Base-by-base conservation (phyloP, 2,797 vertebrate species). In the Podargus strigoides region DNA sequence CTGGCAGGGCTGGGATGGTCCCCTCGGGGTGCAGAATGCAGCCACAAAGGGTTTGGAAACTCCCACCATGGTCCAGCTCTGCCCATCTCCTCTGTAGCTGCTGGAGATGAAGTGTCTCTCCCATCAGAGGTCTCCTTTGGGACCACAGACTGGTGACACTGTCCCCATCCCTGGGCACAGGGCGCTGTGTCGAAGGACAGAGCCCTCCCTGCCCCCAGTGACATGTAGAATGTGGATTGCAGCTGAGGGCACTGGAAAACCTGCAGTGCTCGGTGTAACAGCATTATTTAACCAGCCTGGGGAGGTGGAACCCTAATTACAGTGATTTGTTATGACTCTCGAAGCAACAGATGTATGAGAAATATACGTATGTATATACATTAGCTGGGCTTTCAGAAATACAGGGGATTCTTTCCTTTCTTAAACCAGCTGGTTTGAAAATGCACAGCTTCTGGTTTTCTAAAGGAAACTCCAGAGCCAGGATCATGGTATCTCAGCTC, bases 61-160 rank as follows among this genome's bases (percentile, higher is more conserved):
- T 30, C 52, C 69, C 67, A 12, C 3, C 3, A 0, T 0, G 8
- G 22, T 28, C 75, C 76, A 22, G 77, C 63, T 36, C n/a, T 63
- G 63, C 22, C 39, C 47, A 4, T 1, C 27, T 24, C 14, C 34
- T 50, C 46, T 0, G 3, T 6, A 34, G 32, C 49, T 0, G 0
- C 58, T 14, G 37, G 58, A 44, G 41, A 18, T 1, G 14, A n/a
- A 19, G 6, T 37, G 1, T 18, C 63, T 34, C 52, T 34, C 30
- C 30, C 1, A 2, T 1, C 53, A 10, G 42, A 44, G n/a, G n/a
- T n/a, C n/a, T n/a, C n/a, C n/a, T n/a, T n/a, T n/a, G n/a, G n/a
- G n/a, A n/a, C 42, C 42, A 44, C 20, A 44, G 42, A 32, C 21
- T 4, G 42, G 63, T 9, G 56, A 12, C 41, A 18, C 37, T 9